Evolutionary conservation across 2,888 invertebrate species (phyloP).

Genomic region (Pyrrhia umbra): DNA sequence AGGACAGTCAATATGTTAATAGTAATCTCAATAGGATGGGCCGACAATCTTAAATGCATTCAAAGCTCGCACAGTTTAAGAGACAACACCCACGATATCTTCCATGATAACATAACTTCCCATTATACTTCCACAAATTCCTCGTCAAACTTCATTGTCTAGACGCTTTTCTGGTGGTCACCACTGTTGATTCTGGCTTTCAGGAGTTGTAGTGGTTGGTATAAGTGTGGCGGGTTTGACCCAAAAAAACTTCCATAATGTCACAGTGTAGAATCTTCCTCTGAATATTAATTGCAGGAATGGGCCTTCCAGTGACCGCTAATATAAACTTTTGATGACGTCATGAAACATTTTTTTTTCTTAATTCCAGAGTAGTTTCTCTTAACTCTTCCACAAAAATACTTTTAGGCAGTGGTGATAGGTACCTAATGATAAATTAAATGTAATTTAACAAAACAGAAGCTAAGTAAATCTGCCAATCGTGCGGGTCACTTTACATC

Average conservation of each 20-base stretch:
- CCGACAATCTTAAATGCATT: too few species aligned
- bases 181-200: too few species aligned
- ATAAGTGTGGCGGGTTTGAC: too few species aligned
- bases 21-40: too few species aligned
- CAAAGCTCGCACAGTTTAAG: not conserved
- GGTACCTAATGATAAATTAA: conserved; percentile 3
- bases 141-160: too few species aligned
- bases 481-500: conserved; percentile 20
- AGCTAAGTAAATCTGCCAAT: conserved; percentile 6
- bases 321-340: not conserved
- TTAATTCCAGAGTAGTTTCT: not conserved
- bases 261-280: too few species aligned
- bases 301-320: not conserved
- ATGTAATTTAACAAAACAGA: conserved; percentile 16
- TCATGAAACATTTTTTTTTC: too few species aligned
- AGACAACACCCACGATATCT: not conserved
- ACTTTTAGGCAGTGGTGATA: conserved; percentile 18
- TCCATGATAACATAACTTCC: not conserved
- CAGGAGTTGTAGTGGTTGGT: too few species aligned
- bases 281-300: not conserved
- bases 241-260: too few species aligned
- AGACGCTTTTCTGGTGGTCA: too few species aligned
- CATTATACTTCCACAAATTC: not conserved
- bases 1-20: too few species aligned
- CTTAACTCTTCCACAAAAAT: conserved; percentile 23